Percentiles rank a stretch among this genome's conserved stretches.
Conservation (phyloP, 2,888 invertebrate genomes). For the Parnassius smintheus region DNA sequence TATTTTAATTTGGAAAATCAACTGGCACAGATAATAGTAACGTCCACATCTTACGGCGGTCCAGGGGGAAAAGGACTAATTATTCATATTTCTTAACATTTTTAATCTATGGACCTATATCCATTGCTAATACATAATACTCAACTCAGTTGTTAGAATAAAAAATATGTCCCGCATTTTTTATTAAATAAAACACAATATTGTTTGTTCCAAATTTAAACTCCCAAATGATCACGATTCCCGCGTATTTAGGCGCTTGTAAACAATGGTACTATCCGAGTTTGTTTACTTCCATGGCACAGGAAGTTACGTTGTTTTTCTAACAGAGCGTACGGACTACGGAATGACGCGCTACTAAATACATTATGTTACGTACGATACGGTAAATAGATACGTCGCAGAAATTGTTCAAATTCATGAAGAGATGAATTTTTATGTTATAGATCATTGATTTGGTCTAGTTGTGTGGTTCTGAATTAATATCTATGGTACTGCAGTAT, state of each 20-base stretch:
- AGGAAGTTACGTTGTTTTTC: slow-evolving; percentile 40
- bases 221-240: slow-evolving; percentile 8
- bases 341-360: slow-evolving; percentile 26
- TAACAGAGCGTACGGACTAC: slow-evolving; percentile 29
- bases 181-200: background rate
- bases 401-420: slow-evolving; percentile 16
- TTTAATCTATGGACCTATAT: too few species aligned
- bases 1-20: too few species aligned
- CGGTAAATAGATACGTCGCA: slow-evolving; percentile 25
- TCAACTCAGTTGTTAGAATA: too few species aligned
- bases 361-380: slow-evolving; percentile 28
- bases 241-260: slow-evolving; percentile 21
- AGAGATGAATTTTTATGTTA: background rate
- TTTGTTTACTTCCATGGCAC: slow-evolving; percentile 35
- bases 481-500: too few species aligned
- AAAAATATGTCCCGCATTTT: too few species aligned
- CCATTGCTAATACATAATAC: too few species aligned
- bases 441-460: too few species aligned
- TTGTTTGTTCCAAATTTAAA: slow-evolving; percentile 14
- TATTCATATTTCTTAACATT: too few species aligned
- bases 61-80: too few species aligned
- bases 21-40: too few species aligned
- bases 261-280: slow-evolving; percentile 21
- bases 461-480: too few species aligned
- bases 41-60: too few species aligned